A percentile compares a stretch with the other conserved stretches of the same genome.
phyloP scores from a whole-genome alignment of 2,797 vertebrate genomes.

The Phrynocephalus vlangalii region DNA sequence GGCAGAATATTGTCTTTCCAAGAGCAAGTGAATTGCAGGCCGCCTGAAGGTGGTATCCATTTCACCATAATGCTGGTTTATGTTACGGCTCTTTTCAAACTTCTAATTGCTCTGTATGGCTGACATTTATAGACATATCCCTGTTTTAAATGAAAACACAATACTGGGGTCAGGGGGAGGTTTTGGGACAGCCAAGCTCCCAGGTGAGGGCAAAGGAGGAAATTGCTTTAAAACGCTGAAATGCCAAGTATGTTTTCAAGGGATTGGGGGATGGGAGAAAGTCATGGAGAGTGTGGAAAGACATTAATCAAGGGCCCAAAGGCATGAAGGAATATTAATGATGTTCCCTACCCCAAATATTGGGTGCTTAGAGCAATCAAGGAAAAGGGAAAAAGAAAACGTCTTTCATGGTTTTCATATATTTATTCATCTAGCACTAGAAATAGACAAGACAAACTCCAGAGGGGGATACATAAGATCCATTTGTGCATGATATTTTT shows the following conservation, averaged over 20 bases:
- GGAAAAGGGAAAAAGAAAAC: neutral
- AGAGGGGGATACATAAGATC: conserved; percentile 20
- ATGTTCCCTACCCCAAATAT: conserved; percentile 64
- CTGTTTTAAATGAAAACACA: conserved; percentile 86
- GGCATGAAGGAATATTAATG: conserved; percentile 63
- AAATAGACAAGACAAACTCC: neutral
- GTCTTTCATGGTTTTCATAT: conserved; percentile 61
- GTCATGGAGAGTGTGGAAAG: conserved; percentile 64
- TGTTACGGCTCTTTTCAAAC: conserved; percentile 86
- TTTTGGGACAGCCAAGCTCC: conserved; percentile 81
- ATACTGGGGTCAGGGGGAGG: conserved; percentile 83
- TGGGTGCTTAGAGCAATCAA: conserved; percentile 52
- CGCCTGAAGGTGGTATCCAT: conserved; percentile 84
- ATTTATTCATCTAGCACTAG: conserved; percentile 67
- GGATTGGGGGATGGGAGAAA: conserved; percentile 58
- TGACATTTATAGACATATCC: conserved; percentile 87
- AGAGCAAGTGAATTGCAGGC: conserved; percentile 85
- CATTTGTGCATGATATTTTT: conserved; percentile 28
- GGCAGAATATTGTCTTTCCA: conserved; percentile 88
- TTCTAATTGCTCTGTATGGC: conserved; percentile 84
- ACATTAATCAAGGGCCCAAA: conserved; percentile 64
- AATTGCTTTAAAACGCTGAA: conserved; percentile 81
- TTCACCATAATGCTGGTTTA: conserved; percentile 86
- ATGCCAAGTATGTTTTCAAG: conserved; percentile 74
- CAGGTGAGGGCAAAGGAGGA: conserved; percentile 82